These are phyloP conservation scores for Akabosia matsudoensis DNA, from an alignment of 1,140 invertebrate species.

Conservation along the genomic window DNA sequence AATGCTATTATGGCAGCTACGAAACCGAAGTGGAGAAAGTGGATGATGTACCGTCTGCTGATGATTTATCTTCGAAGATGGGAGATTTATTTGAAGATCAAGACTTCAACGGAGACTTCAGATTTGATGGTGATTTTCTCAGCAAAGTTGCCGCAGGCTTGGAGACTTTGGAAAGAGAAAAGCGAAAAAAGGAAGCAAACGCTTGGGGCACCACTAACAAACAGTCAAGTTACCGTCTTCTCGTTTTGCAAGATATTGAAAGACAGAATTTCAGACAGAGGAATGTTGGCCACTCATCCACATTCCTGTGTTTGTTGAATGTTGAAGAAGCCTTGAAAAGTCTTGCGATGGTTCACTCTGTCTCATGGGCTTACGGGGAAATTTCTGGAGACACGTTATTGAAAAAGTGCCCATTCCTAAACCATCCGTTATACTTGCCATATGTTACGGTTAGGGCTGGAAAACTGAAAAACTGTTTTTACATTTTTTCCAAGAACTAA, in stretches of 20 bases:
- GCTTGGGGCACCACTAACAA: neutral
- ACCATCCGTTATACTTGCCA: neutral
- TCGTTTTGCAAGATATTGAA: neutral
- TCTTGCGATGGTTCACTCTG: neutral
- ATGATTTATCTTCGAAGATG: neutral
- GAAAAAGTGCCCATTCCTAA: constrained; percentile 7
- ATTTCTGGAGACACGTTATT: neutral
- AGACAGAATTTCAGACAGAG: neutral
- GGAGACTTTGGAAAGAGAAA: neutral
- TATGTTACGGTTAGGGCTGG: neutral
- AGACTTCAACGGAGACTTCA: neutral
- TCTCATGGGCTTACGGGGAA: constrained; percentile 1
- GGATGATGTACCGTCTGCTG: neutral
- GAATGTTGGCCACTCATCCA: neutral
- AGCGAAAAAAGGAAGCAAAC: neutral
- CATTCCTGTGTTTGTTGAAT: constrained; percentile 15
- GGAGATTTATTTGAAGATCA: neutral
- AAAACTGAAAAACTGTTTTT: neutral
- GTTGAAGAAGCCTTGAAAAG: constrained; percentile 8
- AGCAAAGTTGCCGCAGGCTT: constrained; percentile 3
- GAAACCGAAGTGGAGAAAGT: neutral
- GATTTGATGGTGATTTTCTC: neutral
- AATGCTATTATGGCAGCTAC: constrained; percentile 9
- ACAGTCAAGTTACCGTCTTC: constrained; percentile 1
- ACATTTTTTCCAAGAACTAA: neutral